phyloP scores from a whole-genome alignment of 2,888 invertebrate genomes.

The Nemoura dubitans region DNA sequence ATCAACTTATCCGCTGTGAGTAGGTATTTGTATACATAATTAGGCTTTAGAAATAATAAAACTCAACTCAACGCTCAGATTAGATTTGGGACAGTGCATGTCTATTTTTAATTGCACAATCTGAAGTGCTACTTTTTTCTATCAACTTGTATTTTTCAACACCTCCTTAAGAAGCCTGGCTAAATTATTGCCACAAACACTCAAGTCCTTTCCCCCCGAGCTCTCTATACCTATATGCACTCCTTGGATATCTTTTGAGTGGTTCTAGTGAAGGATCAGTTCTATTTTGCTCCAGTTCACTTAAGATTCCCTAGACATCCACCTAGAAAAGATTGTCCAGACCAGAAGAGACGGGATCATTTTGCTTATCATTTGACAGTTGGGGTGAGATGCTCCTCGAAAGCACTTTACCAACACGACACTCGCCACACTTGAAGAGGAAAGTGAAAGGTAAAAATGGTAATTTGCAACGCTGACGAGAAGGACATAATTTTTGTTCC shows the following conservation, averaged over 20 bases:
- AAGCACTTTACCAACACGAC: background rate
- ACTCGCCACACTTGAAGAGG: background rate
- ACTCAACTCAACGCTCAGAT: too few relatives aligned
- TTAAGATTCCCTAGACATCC: background rate
- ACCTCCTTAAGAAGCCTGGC: conserved; percentile 32
- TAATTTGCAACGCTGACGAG: too few relatives aligned
- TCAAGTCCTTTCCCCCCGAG: background rate
- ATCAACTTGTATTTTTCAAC: conserved; percentile 25
- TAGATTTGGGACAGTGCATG: background rate
- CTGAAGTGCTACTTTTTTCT: background rate
- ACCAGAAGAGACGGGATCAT: background rate
- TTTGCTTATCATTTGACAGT: background rate
- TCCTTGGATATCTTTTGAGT: background rate
- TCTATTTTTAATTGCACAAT: background rate
- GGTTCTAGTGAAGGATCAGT: background rate
- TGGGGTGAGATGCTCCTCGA: background rate
- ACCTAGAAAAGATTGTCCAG: background rate
- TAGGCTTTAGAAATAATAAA: too few relatives aligned
- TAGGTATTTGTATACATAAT: too few relatives aligned
- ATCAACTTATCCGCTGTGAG: too few relatives aligned
- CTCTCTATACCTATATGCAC: background rate
- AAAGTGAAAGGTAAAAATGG: too few relatives aligned
- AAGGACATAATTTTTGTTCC: too few relatives aligned
- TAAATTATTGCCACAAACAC: conserved; percentile 42
- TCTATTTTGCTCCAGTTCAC: conserved; percentile 21